Base-by-base conservation (phyloP, 2,888 invertebrate species). In the Erebia ligea region DNA sequence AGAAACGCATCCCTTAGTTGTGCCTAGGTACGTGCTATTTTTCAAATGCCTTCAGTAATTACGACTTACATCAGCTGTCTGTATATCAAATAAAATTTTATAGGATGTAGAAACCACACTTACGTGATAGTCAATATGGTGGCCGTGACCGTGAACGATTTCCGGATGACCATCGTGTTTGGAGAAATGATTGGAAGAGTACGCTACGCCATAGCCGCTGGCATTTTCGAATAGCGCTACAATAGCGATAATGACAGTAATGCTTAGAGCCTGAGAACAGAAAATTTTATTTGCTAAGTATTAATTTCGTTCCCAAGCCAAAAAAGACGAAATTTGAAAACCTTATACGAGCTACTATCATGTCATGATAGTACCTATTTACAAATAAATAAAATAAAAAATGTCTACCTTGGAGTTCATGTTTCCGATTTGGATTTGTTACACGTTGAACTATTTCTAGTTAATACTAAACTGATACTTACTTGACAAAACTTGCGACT, bases 131-230 rank as follows among this genome's bases (percentile, higher is more conserved):
- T 79, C 78, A 3, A 8, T 85, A 34, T 87, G 81, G 67, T 82
- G 84, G 45, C 81, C 83, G 63, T 84, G 81, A 10, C 70, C 76
- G 19, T 77, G 74, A n/a, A 88, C 83, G 0, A 79, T 78, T 45
- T 89, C 84, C 10, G 82, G 89, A 57, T 81, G 91, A 50, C 84
- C 90, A 75, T 80, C 81, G 79, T 89, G 78, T 66, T 89, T 80
- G 68, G 87, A 76, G 85, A 89, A 85, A 77, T 83, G 86, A 73
- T 88, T 88, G 8, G 89, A 88, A 9, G 90, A 90, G 78, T 80
- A 86, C 0, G 85, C 79, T 48, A 76, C 72, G 13, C 75, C 75
- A 25, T 79, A 71, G 21, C 82, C 42, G 11, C 19, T 57, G n/a
- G 40, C 85, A 17, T 77, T 69, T 52, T 75, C 78, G n/a, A 76